Evolutionary conservation across 2,888 invertebrate genomes (phyloP).

Genomic region (Hirtodrosophila trivittata): DNA sequence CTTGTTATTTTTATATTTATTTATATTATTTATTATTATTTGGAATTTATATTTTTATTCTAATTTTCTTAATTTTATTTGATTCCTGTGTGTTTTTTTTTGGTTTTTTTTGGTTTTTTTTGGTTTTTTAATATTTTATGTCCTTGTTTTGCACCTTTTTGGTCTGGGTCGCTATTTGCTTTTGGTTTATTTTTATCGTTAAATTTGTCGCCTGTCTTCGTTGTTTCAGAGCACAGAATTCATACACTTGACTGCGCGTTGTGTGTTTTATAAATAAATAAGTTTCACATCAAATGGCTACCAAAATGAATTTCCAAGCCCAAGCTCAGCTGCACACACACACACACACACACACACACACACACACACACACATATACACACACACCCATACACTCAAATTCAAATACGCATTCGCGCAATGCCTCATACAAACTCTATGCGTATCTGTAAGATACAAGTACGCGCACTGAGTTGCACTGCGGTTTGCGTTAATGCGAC

Average conservation of each 20-base stretch:
- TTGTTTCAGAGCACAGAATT: constrained; percentile 46
- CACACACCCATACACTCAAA: neutral
- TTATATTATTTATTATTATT: constrained; percentile 12
- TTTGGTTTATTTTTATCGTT: constrained; percentile 22
- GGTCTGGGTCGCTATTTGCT: constrained; percentile 20
- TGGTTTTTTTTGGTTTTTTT: constrained; percentile 7
- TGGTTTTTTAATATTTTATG: constrained; percentile 42
- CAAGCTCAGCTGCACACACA: constrained; percentile 48
- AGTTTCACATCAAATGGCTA: constrained; percentile 56
- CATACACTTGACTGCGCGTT: constrained; percentile 74
- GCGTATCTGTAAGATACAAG: constrained; percentile 22
- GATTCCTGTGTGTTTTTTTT: constrained; percentile 9
- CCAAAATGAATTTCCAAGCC: constrained; percentile 60
- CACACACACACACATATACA: constrained; percentile 4
- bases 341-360: neutral
- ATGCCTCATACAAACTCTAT: constrained; percentile 4
- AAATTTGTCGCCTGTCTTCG: constrained; percentile 46
- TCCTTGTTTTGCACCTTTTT: constrained; percentile 54
- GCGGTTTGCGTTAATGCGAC: constrained; percentile 61
- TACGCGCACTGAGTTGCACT: constrained; percentile 45
- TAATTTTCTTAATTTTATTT: constrained; percentile 5
- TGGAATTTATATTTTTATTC: constrained; percentile 1
- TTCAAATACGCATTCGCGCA: neutral
- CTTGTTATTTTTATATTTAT: constrained; percentile 13
- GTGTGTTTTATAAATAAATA: constrained; percentile 68